Evolutionary conservation across 1,140 invertebrate species (phyloP), one percentile per base, ranked within the genome.

Genomic region (Drosophila sechellia): DNA sequence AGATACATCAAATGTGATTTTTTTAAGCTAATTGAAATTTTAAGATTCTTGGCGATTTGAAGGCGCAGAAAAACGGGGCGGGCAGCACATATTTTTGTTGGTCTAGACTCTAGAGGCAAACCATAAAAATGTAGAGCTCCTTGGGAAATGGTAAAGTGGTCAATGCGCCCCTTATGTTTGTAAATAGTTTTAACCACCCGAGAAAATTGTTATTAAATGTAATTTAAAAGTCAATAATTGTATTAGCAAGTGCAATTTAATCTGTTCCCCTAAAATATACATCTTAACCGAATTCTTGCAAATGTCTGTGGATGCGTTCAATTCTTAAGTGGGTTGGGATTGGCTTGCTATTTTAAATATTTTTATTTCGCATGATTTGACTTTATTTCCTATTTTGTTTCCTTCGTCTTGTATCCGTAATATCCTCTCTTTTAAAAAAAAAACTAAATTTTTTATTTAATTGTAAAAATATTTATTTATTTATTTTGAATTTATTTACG

Each of bases 141-240:
- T 68, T 31, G 31, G 8, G 54, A n/a, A 55, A 63, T 70, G 64
- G 60, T 55, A 56, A 37, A 55, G 55, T 42, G 65, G 58, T 89
- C 71, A 75, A 60, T 74, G 61, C 77, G 77, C 77, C 59, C 80
- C 76, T 57, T 89, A 45, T 81, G 86, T 89, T 89, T 89, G 86
- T 90, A 90, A 75, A 90, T 89, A 89, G 71, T 81, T 77, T 77
- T 90, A 90, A 65, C 54, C 46, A 60, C 56, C 45, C 64, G 31
- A 59, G 48, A 81, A 77, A 90, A 89, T 85, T 89, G 84, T 87
- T 89, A 90, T 85, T 85, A 90, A 89, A 86, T 90, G 89, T 81
- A 90, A 86, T 86, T 74, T 90, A 83, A 83, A 79, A 71, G 76
- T 87, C 83, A 87, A 89, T 87, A 87, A 89, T 90, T 90, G 81